Conservation (phyloP, 2,113 vertebrate genomes). For the Irena cyanogastra region DNA sequence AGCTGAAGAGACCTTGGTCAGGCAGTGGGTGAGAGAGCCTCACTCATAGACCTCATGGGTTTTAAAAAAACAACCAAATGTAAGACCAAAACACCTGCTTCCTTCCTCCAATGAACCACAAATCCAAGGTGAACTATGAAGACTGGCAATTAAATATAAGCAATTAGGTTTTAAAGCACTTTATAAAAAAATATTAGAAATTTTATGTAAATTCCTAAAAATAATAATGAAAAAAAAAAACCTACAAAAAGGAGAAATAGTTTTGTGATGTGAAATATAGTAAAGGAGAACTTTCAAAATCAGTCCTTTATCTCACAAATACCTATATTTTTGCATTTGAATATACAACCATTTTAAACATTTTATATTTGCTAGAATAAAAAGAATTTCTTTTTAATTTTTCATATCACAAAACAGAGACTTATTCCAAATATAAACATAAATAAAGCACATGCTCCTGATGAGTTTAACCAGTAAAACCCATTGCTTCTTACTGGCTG, state of each 20-base stretch:
- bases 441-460: not conserved
- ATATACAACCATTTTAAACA: not conserved
- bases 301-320: not conserved
- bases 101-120: not conserved
- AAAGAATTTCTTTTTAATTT: not conserved
- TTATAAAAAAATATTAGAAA: not conserved
- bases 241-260: not conserved
- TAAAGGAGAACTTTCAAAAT: not conserved
- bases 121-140: not conserved
- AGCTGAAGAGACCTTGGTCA: not conserved
- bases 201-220: not conserved
- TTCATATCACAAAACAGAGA: not conserved
- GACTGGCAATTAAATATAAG: not conserved
- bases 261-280: not conserved
- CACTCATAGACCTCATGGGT: not conserved
- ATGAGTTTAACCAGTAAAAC: not conserved
- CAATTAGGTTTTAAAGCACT: not conserved
- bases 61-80: not conserved
- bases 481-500: not conserved
- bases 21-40: not conserved
- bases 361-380: not conserved
- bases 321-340: not conserved
- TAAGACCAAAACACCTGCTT: not conserved
- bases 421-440: not conserved
- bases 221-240: not conserved